Evolutionary conservation across 2,797 vertebrate species (phyloP).

Genomic region (Phataginus tetradactyla): DNA sequence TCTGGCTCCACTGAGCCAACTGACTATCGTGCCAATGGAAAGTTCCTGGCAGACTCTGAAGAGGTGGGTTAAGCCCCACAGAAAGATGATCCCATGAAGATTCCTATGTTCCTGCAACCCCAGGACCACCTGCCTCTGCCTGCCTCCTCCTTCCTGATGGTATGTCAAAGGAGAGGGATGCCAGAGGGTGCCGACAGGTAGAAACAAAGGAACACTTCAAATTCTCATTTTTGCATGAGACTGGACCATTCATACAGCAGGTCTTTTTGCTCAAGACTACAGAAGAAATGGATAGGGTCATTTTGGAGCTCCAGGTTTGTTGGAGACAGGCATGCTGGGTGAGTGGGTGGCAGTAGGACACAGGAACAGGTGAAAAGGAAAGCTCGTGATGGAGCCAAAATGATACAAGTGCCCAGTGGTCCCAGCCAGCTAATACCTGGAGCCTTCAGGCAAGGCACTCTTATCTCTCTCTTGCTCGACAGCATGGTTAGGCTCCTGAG

Average conservation of each 20-base stretch:
- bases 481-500: not conserved
- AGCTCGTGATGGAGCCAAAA: not conserved
- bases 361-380: not conserved
- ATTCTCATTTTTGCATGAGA: not conserved
- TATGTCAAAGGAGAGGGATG: not conserved
- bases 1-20: not conserved
- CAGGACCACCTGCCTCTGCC: not conserved
- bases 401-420: not conserved
- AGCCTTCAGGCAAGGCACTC: not conserved
- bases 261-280: not conserved
- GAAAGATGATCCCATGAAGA: not conserved
- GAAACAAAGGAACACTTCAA: not conserved
- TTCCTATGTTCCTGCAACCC: not conserved
- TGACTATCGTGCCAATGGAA: not conserved
- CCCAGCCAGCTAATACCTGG: not conserved
- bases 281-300: not conserved
- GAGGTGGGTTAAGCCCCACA: not conserved
- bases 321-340: not conserved
- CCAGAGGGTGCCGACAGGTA: not conserved
- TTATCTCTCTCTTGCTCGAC: not conserved
- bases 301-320: not conserved
- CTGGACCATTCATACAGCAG: not conserved
- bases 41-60: constrained; percentile 9
- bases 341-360: not conserved
- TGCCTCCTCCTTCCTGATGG: not conserved